Percentiles rank a stretch among this genome's conserved stretches.
Conservation (phyloP, 2,113 vertebrate species). For the Accipiter cooperii region DNA sequence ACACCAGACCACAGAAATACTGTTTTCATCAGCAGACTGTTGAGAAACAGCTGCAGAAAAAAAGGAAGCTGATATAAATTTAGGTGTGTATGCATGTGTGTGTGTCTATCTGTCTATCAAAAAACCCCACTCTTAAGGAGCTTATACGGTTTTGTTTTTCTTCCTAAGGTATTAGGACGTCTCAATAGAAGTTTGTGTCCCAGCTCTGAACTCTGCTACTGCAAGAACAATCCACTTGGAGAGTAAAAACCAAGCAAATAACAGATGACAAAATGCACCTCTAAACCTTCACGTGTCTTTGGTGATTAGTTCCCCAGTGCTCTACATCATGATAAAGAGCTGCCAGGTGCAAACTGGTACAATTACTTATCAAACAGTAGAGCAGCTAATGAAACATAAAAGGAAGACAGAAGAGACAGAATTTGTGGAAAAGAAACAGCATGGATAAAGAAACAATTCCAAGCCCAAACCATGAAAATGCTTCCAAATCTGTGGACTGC, state of each 20-base stretch:
- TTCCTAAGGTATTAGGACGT: not conserved
- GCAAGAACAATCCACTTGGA: not conserved
- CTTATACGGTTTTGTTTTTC: not conserved
- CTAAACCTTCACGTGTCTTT: slow-evolving; percentile 9
- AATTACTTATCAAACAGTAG: slow-evolving; percentile 10
- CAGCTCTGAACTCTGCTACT: not conserved
- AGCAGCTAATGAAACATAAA: slow-evolving; percentile 43
- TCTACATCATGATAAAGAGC: slow-evolving; percentile 2
- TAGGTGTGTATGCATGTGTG: not conserved
- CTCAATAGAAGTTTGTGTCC: not conserved
- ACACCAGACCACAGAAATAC: not conserved
- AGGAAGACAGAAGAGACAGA: not conserved
- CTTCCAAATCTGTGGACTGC: slow-evolving; percentile 38
- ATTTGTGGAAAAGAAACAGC: slow-evolving; percentile 3
- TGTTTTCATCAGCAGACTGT: slow-evolving; percentile 25
- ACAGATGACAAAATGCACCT: slow-evolving; percentile 9
- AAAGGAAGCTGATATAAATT: slow-evolving; percentile 5
- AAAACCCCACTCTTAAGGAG: not conserved
- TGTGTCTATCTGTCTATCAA: not conserved
- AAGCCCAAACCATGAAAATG: slow-evolving; percentile 25
- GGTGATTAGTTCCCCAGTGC: not conserved
- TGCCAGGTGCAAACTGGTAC: slow-evolving; percentile 9
- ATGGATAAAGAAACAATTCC: not conserved
- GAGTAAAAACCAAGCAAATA: not conserved
- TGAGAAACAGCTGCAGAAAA: slow-evolving; percentile 54